phyloP scores from a whole-genome alignment of 2,888 invertebrate genomes.

The Heteropelma amictum region DNA sequence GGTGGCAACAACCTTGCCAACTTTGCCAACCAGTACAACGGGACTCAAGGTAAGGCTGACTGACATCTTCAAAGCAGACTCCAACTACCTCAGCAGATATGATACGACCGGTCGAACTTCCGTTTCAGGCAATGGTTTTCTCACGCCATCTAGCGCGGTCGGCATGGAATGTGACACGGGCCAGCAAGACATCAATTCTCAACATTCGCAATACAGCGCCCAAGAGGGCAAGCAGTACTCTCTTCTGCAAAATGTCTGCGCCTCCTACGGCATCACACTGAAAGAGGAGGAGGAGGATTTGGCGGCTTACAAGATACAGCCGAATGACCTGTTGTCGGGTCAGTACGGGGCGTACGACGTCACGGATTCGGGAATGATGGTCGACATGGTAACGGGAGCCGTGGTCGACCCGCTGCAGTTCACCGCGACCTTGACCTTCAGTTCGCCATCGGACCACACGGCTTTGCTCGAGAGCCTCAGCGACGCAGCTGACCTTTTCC shows the following conservation, averaged over 20 bases:
- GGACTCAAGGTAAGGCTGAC: conserved; percentile 66
- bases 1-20: conserved; percentile 86
- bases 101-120: neutral
- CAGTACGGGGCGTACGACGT: conserved; percentile 83
- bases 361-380: conserved; percentile 87
- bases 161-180: conserved; percentile 89
- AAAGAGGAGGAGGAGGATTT: conserved; percentile 87
- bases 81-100: no score
- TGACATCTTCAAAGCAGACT: neutral
- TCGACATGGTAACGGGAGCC: conserved; percentile 87
- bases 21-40: conserved; percentile 83
- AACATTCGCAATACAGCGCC: conserved; percentile 72
- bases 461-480: conserved; percentile 87
- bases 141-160: conserved; percentile 84
- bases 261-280: conserved; percentile 87
- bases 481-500: conserved; percentile 89
- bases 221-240: conserved; percentile 86
- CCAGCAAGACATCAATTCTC: conserved; percentile 80
- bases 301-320: conserved; percentile 86
- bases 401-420: conserved; percentile 91
- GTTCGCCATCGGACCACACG: conserved; percentile 86
- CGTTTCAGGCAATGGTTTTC: conserved; percentile 76
- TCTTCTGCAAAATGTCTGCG: conserved; percentile 86
- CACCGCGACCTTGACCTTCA: conserved; percentile 89
- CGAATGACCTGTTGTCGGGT: conserved; percentile 82